Percentiles rank a stretch among this genome's conserved stretches.
phyloP scores from a whole-genome alignment of 2,888 invertebrate species.

The Drosophila rellima region DNA sequence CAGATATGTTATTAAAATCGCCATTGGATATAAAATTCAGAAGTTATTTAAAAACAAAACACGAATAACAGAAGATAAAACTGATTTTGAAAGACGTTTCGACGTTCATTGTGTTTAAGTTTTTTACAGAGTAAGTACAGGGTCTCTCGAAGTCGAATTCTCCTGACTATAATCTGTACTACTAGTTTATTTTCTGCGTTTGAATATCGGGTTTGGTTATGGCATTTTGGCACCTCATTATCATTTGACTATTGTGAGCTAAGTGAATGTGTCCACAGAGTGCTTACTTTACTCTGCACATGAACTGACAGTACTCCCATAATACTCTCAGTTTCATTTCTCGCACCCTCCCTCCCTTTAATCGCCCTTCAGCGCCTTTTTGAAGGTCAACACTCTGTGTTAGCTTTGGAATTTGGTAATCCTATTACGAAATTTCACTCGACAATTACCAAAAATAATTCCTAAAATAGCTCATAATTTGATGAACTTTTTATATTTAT shows the following conservation, averaged over 20 bases:
- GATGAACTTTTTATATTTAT: neutral
- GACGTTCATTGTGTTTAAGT: no score
- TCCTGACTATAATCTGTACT: neutral
- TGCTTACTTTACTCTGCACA: slow-evolving; percentile 8
- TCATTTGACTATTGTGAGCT: slow-evolving; percentile 54
- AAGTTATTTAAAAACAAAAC: no score
- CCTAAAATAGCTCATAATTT: slow-evolving; percentile 1
- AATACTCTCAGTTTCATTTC: slow-evolving; percentile 55
- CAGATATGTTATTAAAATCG: no score
- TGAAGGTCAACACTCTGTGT: slow-evolving; percentile 49
- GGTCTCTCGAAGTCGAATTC: neutral
- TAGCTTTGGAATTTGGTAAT: slow-evolving; percentile 17
- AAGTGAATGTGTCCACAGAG: slow-evolving; percentile 65
- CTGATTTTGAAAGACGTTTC: no score
- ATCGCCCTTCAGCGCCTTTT: neutral
- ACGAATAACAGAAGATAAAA: no score
- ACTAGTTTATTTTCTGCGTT: neutral
- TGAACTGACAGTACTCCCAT: slow-evolving; percentile 12
- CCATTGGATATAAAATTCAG: no score
- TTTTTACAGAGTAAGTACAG: neutral
- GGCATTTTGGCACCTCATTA: slow-evolving; percentile 55
- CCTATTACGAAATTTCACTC: slow-evolving; percentile 17
- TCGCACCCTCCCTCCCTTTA: neutral
- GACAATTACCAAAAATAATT: slow-evolving; percentile 1
- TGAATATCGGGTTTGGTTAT: slow-evolving; percentile 14